Conservation (phyloP, 2,888 invertebrate genomes). For the Zygogramma bicolorata region DNA sequence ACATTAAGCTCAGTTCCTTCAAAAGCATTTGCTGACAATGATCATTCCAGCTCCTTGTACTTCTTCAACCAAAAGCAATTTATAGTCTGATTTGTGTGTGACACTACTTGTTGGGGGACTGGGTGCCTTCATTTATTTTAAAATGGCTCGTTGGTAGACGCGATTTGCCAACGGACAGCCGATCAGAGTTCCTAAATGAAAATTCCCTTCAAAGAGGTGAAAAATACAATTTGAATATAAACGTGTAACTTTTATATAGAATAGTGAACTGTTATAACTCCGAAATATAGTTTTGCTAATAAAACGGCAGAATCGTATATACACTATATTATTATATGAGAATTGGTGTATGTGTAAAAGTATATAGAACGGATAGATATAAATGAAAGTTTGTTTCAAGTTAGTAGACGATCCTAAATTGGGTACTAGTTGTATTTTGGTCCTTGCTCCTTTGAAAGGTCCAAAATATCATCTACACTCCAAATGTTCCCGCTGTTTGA, state of each 20-base stretch:
- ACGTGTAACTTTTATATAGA: slow-evolving; percentile 66
- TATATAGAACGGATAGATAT: slow-evolving; percentile 47
- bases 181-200: slow-evolving; percentile 67
- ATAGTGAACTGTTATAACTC: slow-evolving; percentile 63
- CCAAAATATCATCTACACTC: neutral
- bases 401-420: neutral
- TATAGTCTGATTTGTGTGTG: slow-evolving; percentile 36
- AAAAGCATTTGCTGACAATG: too few species aligned
- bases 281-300: slow-evolving; percentile 66
- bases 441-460: neutral
- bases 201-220: slow-evolving; percentile 63
- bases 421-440: neutral
- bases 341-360: slow-evolving; percentile 64
- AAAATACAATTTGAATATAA: slow-evolving; percentile 55
- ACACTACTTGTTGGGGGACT: slow-evolving; percentile 66
- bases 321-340: slow-evolving; percentile 63
- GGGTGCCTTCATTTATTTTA: slow-evolving; percentile 65
- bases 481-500: slow-evolving; percentile 41
- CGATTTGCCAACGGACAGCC: slow-evolving; percentile 53
- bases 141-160: slow-evolving; percentile 38
- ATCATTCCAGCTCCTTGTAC: too few species aligned
- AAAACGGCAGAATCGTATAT: slow-evolving; percentile 63
- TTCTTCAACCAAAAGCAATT: neutral
- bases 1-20: too few species aligned
- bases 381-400: slow-evolving; percentile 22